Conservation (phyloP, 1,140 invertebrate genomes). For the Holotrichia oblita region DNA sequence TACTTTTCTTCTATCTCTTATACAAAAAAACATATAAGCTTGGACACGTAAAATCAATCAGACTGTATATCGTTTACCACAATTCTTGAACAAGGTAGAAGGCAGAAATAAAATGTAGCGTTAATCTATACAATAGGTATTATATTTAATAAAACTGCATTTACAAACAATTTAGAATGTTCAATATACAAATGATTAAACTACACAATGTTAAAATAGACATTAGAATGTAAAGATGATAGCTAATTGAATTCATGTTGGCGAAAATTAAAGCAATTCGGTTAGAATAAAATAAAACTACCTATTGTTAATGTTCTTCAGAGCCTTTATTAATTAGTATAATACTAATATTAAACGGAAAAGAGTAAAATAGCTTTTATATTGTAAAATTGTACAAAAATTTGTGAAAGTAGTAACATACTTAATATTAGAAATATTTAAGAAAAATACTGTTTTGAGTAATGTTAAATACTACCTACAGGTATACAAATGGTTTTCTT, state of each 20-base stretch:
- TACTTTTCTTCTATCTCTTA: too few relatives aligned
- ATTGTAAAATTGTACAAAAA: slow-evolving; percentile 5
- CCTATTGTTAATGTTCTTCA: background rate
- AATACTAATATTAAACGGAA: background rate
- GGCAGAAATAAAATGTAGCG: background rate
- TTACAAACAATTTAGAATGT: slow-evolving; percentile 39
- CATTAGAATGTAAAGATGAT: background rate
- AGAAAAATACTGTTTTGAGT: slow-evolving; percentile 40
- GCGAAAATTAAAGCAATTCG: too few relatives aligned
- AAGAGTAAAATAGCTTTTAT: background rate
- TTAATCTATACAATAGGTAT: slow-evolving; percentile 37
- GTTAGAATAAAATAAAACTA: background rate
- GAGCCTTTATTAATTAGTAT: background rate
- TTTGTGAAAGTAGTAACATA: slow-evolving; percentile 18
- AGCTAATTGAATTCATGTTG: background rate
- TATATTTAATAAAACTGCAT: slow-evolving; percentile 40
- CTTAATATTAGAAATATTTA: slow-evolving; percentile 27
- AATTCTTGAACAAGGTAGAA: too few relatives aligned
- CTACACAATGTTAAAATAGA: slow-evolving; percentile 22
- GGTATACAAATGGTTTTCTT: slow-evolving; percentile 58
- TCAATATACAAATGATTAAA: slow-evolving; percentile 26
- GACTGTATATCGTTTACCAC: background rate
- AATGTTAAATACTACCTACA: slow-evolving; percentile 49
- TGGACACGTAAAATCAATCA: too few relatives aligned
- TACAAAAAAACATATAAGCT: too few relatives aligned